A percentile compares a stretch with the other conserved stretches of the same genome.
Conservation (phyloP, 2,113 vertebrate genomes). For the Varanus salvator region DNA sequence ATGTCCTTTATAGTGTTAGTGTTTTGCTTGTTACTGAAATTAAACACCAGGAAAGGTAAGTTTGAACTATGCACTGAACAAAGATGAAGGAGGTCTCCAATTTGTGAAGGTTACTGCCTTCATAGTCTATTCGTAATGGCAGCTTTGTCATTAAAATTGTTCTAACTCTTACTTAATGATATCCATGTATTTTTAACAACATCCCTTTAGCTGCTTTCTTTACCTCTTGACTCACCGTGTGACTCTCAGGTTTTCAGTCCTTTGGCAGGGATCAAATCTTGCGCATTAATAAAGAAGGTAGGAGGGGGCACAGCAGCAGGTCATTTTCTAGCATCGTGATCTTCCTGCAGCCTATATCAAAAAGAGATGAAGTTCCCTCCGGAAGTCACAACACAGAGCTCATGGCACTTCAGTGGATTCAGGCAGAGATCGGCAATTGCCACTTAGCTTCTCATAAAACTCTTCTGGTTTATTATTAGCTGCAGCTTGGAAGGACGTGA, state of each 20-base stretch:
- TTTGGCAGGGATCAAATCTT: not conserved
- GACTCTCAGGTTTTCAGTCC: rapidly evolving
- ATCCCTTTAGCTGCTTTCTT: not conserved
- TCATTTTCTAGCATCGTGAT: not conserved
- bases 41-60: not conserved
- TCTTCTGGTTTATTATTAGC: conserved; percentile 32
- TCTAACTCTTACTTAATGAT: rapidly evolving
- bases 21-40: not conserved
- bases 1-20: not conserved
- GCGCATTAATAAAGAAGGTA: not conserved
- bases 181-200: not conserved
- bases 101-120: rapidly evolving
- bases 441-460: rapidly evolving
- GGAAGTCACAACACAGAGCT: not conserved
- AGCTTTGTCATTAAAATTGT: not conserved
- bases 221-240: not conserved
- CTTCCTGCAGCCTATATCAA: not conserved
- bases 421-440: not conserved
- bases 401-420: not conserved
- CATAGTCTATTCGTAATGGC: rapidly evolving
- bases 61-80: rapidly evolving
- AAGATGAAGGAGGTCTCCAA: rapidly evolving
- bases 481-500: not conserved
- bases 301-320: not conserved
- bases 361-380: not conserved